Evolutionary conservation across 2,888 invertebrate genomes (phyloP).

Genomic region (Synanthedon myopaeformis): DNA sequence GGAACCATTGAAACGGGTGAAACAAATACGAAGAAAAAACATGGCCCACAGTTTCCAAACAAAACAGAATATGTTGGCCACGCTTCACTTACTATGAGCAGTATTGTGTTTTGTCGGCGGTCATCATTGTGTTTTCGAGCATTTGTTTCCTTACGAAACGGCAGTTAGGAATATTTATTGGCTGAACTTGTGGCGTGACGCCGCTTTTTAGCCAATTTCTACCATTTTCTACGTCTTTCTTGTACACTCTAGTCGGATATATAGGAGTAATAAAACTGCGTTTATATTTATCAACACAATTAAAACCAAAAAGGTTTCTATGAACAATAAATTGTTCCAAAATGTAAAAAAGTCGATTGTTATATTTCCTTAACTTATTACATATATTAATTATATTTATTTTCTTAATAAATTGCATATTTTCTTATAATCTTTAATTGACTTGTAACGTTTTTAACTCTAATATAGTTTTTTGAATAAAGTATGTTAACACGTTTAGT

Average conservation of each 20-base stretch:
- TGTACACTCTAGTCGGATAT: slow-evolving; percentile 30
- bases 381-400: too few species aligned
- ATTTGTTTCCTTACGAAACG: slow-evolving; percentile 63
- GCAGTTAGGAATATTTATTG: slow-evolving; percentile 68
- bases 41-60: slow-evolving; percentile 46
- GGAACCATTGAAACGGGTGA: slow-evolving; percentile 31
- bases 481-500: too few species aligned
- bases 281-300: slow-evolving; percentile 4
- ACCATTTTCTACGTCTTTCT: slow-evolving; percentile 41
- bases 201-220: slow-evolving; percentile 59
- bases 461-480: too few species aligned
- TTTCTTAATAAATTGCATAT: too few species aligned
- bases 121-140: slow-evolving; percentile 64
- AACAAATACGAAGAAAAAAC: slow-evolving; percentile 34
- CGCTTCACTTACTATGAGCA: slow-evolving; percentile 54
- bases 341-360: too few species aligned
- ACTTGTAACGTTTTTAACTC: too few species aligned
- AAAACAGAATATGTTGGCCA: slow-evolving; percentile 61
- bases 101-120: slow-evolving; percentile 52
- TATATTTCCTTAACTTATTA: too few species aligned
- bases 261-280: slow-evolving; percentile 43
- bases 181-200: slow-evolving; percentile 60
- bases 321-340: too few species aligned
- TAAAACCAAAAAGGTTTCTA: too few species aligned
- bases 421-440: too few species aligned